phyloP scores from a whole-genome alignment of 1,140 invertebrate genomes.

The Camponotus pennsylvanicus region DNA sequence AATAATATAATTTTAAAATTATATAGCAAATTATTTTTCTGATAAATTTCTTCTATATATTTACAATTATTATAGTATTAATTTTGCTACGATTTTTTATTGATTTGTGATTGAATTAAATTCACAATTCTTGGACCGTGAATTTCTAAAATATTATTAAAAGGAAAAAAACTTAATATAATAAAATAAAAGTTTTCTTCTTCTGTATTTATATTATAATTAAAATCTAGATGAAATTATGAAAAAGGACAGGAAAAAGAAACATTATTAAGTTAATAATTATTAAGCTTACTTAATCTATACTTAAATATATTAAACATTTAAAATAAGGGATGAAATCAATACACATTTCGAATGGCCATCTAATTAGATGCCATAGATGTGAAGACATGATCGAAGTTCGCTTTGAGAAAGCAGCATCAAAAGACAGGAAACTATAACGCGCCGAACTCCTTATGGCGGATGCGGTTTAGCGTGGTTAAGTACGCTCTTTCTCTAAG shows the following conservation, averaged over 20 bases:
- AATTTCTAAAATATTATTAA: background rate
- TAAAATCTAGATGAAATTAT: background rate
- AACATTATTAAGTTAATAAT: background rate
- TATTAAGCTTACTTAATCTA: background rate
- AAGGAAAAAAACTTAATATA: background rate
- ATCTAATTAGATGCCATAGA: conserved; percentile 5
- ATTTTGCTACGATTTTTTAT: background rate
- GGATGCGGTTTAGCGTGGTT: conserved; percentile 50
- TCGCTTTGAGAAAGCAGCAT: conserved; percentile 17
- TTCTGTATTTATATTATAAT: background rate
- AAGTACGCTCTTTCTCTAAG: conserved; percentile 49
- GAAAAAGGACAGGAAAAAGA: background rate
- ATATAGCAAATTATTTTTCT: no score
- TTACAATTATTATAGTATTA: background rate
- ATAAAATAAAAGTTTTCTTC: background rate
- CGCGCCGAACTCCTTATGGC: conserved; percentile 39
- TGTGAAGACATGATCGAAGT: background rate
- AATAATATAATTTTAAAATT: no score
- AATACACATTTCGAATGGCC: background rate
- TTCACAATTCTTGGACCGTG: background rate
- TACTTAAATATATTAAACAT: background rate
- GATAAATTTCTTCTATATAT: no score
- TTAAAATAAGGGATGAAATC: background rate
- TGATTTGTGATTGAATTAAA: background rate
- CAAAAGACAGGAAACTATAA: conserved; percentile 44